A percentile compares a stretch with the other conserved stretches of the same genome.
Conservation (phyloP, 2,113 vertebrate genomes). For the Coracopsis vasa region DNA sequence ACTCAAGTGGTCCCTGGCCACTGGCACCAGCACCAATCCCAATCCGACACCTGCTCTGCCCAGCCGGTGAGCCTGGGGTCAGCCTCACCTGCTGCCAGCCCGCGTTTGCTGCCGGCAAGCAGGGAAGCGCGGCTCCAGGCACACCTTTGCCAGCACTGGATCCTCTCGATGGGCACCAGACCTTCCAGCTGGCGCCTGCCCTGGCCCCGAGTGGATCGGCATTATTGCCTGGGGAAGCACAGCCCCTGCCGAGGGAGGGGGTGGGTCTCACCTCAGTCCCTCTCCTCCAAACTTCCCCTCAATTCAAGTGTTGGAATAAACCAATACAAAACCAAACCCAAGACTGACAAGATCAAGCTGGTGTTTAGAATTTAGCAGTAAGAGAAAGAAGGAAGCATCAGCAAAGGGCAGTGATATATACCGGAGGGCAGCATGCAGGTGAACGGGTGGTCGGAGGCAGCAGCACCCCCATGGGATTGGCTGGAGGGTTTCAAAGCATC, state of each 20-base stretch:
- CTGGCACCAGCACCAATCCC: neutral
- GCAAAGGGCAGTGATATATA: slow-evolving; percentile 47
- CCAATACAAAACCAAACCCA: neutral
- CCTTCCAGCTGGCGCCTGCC: neutral
- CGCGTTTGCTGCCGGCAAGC: neutral
- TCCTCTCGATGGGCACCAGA: neutral
- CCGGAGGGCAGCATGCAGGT: neutral
- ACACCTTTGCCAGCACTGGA: neutral
- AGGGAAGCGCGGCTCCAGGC: neutral
- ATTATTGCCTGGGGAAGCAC: neutral
- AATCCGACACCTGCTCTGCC: neutral
- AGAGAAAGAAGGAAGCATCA: neutral
- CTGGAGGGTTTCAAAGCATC: neutral
- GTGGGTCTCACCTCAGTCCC: neutral
- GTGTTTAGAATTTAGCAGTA: slow-evolving; percentile 3
- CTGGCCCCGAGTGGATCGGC: neutral
- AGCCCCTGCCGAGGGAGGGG: neutral
- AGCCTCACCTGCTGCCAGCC: neutral
- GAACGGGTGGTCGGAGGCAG: neutral
- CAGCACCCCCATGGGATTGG: neutral
- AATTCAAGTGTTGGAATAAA: neutral
- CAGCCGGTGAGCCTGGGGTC: rapidly evolving
- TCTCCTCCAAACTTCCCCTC: neutral
- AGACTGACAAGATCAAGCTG: neutral
- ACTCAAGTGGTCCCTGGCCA: neutral